A percentile compares a stretch with the other conserved stretches of the same genome.
These are phyloP conservation scores for Sceloporus tristichus DNA, from an alignment of 2,113 vertebrate genomes.

Conservation along the genomic window DNA sequence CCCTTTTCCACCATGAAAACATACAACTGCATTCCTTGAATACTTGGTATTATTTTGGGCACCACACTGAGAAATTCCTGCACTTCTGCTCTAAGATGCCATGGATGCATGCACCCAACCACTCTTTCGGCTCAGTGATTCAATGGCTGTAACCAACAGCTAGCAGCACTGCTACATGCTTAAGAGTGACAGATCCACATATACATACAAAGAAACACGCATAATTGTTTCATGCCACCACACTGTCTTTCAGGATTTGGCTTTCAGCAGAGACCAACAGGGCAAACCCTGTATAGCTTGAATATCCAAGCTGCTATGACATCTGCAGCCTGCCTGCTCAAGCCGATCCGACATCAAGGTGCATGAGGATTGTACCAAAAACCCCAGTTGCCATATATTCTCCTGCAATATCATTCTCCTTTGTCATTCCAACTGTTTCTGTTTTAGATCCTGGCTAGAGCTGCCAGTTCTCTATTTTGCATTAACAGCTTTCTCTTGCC, in stretches of 20 bases:
- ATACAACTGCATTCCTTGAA: constrained; percentile 30
- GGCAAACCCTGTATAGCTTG: not conserved
- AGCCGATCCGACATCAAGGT: not conserved
- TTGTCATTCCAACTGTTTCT: not conserved
- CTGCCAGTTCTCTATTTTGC: not conserved
- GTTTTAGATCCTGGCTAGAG: not conserved
- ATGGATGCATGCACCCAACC: not conserved
- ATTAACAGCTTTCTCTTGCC: not conserved
- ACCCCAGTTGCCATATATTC: not conserved
- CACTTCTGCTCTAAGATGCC: not conserved
- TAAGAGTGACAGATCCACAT: not conserved
- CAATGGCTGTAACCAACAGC: not conserved
- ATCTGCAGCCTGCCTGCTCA: not conserved
- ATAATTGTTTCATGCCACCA: not conserved
- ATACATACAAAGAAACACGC: not conserved
- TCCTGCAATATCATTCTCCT: not conserved
- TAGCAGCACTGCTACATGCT: not conserved
- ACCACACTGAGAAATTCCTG: constrained; percentile 18
- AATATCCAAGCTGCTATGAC: not conserved
- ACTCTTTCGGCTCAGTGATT: not conserved
- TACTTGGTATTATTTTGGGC: constrained; percentile 33
- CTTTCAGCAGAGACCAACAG: not conserved
- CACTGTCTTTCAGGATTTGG: not conserved
- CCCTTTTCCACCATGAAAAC: constrained; percentile 19
- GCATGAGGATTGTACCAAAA: too few relatives aligned